A percentile compares a stretch with the other conserved stretches of the same genome.
Evolutionary conservation across 2,113 vertebrate genomes (phyloP).

Genomic region (Noctilio leporinus): DNA sequence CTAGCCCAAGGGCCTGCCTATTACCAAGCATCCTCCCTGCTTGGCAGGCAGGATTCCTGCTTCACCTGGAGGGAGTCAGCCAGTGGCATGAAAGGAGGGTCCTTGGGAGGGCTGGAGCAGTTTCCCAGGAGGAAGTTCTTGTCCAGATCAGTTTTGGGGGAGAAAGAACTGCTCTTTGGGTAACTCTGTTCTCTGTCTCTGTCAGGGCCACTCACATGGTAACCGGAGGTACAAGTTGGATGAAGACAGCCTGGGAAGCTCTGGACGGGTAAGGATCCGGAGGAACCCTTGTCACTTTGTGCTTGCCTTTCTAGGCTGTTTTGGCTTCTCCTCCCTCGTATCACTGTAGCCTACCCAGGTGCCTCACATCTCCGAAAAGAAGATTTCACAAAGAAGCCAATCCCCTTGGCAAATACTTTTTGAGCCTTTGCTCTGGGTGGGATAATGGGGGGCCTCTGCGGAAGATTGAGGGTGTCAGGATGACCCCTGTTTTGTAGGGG

Average conservation of each 20-base stretch:
- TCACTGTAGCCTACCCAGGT: neutral
- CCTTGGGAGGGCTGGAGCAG: neutral
- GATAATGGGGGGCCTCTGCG: neutral
- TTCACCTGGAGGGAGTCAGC: neutral
- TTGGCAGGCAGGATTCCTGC: neutral
- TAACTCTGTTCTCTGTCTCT: slow-evolving; percentile 62
- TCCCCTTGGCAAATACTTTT: neutral
- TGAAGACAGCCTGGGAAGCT: slow-evolving; percentile 94
- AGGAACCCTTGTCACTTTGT: neutral
- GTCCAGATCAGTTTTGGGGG: neutral
- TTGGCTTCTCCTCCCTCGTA: neutral
- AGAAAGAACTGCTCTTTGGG: neutral
- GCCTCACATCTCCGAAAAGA: neutral
- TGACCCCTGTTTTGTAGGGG: neutral
- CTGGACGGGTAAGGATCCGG: slow-evolving; percentile 87
- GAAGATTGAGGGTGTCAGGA: neutral
- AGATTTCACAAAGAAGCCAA: neutral
- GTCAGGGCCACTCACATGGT: slow-evolving; percentile 83
- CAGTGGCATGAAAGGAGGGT: neutral
- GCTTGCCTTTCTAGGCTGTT: neutral
- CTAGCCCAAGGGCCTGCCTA: accelerated
- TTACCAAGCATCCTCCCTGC: neutral
- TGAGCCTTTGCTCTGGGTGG: neutral
- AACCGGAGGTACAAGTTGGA: slow-evolving; percentile 88
- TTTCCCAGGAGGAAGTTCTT: neutral